Evolutionary conservation across 1,140 invertebrate species (phyloP), one percentile per base, ranked within the genome.

Genomic region (Drosophila mauritiana): DNA sequence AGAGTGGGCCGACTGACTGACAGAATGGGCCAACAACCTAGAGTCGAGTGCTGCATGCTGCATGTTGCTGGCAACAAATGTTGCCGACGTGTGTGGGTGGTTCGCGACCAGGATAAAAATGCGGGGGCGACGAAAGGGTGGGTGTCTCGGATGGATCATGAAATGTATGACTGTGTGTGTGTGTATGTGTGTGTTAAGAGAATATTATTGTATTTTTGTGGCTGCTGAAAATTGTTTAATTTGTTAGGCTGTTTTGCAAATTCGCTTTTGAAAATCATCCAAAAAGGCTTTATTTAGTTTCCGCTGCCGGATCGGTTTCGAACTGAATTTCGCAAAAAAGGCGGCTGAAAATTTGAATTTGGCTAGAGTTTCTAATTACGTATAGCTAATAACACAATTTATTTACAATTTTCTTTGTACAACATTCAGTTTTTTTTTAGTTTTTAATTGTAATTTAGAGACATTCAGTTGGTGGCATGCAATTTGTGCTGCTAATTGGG

Each of bases 211-310:
- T 25, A 46, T 25, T 56, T 56, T 36, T 77, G 49, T 56, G 48
- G 63, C 39, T 68, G 61, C 63, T 58, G 69, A 61, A 78, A 69
- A 78, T 74, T 43, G 54, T 42, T 73, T 74, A 89, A 89, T 89
- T 89, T 89, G 84, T 89, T 89, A 89, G 85, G 84, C 84, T 89
- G 84, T 89, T 89, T 62, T 17, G 43, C 70, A 68, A 63, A 40
- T 61, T 64, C 45, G 64, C 45, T 69, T 56, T 84, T 52, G 40
- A 48, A 65, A 70, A 64, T 76, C 46, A 40, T 73, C 53, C 37
- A 54, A 57, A 51, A 68, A 48, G 54, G 56, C 55, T 37, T 62
- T 42, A 43, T 37, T 62, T 42, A 43, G 42, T 43, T 52, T 61
- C 73, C 36, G 61, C 52, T 69, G 73, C 48, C 43, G 20, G 25